phyloP scores from a whole-genome alignment of 2,888 invertebrate species.

The Onthophagus sagittarius region DNA sequence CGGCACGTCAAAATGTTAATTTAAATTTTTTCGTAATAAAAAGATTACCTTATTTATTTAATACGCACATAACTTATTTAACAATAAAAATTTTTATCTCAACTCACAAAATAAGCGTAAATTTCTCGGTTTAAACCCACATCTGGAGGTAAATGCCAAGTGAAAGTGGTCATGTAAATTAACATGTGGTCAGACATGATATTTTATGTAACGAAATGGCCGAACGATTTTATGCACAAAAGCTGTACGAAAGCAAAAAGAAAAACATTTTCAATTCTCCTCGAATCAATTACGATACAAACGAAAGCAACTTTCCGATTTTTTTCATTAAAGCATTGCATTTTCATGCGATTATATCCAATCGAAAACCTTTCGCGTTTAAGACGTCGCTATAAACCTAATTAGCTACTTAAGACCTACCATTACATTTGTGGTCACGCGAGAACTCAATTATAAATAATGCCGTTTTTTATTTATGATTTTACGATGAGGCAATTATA shows the following conservation, averaged over 20 bases:
- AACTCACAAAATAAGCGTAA: too few species aligned
- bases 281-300: neutral
- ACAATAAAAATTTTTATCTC: too few species aligned
- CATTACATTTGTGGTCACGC: neutral
- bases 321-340: neutral
- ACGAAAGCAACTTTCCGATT: neutral
- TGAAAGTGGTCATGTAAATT: neutral
- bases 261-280: neutral
- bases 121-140: neutral
- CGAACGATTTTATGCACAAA: neutral
- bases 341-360: neutral
- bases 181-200: neutral
- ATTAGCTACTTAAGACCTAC: neutral
- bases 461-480: neutral
- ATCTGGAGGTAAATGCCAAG: neutral
- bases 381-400: neutral
- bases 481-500: neutral
- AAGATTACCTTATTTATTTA: neutral
- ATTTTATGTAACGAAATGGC: neutral
- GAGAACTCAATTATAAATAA: neutral
- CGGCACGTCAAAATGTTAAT: neutral
- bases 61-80: too few species aligned
- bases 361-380: neutral
- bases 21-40: neutral
- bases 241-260: neutral